Evolutionary conservation across 2,888 invertebrate genomes (phyloP).

Genomic region (Acleris literana): DNA sequence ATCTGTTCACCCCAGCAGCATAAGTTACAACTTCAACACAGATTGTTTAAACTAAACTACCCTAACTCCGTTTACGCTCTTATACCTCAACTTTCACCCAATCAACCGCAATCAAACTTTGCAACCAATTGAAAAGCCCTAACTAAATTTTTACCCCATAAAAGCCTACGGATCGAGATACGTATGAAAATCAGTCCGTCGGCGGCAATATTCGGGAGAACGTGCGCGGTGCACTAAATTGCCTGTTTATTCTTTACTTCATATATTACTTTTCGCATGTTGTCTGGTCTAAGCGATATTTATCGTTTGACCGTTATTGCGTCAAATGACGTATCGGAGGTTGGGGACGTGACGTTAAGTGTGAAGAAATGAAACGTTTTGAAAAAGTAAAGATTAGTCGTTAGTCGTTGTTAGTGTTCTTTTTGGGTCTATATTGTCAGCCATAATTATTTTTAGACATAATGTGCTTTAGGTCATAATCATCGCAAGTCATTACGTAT

Average conservation of each 20-base stretch:
- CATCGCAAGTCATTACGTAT: no score
- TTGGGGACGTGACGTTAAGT: conserved; percentile 63
- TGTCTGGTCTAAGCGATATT: conserved; percentile 83
- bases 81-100: neutral
- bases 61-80: neutral
- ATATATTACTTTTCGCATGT: conserved; percentile 84
- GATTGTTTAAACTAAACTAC: neutral
- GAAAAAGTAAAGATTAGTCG: no score
- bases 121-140: conserved; percentile 69
- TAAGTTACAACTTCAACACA: no score
- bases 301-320: conserved; percentile 83
- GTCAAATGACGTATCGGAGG: conserved; percentile 77
- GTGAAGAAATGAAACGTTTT: no score
- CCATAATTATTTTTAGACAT: no score
- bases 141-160: conserved; percentile 84
- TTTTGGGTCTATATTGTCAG: no score
- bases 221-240: conserved; percentile 81
- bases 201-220: conserved; percentile 80
- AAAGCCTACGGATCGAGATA: conserved; percentile 80
- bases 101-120: conserved; percentile 24
- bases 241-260: conserved; percentile 85
- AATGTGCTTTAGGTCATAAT: no score
- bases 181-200: conserved; percentile 80
- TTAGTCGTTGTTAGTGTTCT: no score
- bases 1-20: no score